phyloP scores from a whole-genome alignment of 2,797 vertebrate genomes.

The Eulemur rubriventer region DNA sequence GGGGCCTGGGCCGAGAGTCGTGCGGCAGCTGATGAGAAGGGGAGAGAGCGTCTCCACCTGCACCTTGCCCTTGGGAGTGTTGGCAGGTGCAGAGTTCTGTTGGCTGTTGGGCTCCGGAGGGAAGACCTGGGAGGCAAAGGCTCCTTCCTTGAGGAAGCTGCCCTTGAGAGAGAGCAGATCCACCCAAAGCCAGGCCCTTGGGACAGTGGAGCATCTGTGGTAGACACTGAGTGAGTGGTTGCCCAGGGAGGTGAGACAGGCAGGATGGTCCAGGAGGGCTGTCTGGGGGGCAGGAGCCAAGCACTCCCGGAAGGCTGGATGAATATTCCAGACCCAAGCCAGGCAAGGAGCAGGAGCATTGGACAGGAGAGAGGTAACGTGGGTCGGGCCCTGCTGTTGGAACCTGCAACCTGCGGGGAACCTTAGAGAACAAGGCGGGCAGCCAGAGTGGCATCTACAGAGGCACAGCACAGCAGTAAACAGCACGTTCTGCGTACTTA shows the following conservation, averaged over 20 bases:
- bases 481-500: rapidly evolving
- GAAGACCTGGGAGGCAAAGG: not conserved
- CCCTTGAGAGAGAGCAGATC: not conserved
- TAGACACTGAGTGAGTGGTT: not conserved
- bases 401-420: not conserved
- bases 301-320: not conserved
- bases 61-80: not conserved
- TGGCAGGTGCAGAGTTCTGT: not conserved
- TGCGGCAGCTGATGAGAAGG: not conserved
- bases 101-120: not conserved
- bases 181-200: not conserved
- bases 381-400: not conserved
- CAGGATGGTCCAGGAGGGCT: not conserved
- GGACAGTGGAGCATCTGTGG: not conserved
- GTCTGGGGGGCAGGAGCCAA: not conserved
- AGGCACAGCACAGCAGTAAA: rapidly evolving
- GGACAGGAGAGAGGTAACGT: not conserved
- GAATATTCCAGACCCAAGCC: not conserved
- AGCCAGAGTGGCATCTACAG: rapidly evolving
- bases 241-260: not conserved
- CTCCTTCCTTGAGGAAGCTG: not conserved
- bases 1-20: not conserved
- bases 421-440: not conserved
- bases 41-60: not conserved
- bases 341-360: not conserved